Evolutionary conservation across 2,797 vertebrate species (phyloP).

Genomic region (Myiotriccus ornatus): DNA sequence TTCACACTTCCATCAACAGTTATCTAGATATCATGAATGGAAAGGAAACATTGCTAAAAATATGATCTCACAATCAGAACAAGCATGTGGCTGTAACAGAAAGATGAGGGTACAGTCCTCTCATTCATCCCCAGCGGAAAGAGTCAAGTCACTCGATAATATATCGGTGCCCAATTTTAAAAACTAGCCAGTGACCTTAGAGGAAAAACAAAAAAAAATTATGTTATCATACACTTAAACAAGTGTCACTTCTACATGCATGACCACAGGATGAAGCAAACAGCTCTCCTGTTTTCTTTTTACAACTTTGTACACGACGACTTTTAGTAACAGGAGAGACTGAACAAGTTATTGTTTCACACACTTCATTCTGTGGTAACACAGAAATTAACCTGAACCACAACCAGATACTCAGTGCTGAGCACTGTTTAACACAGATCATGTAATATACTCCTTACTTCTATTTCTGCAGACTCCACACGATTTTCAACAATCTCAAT

Average conservation of each 20-base stretch:
- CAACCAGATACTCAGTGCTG: slow-evolving; percentile 41
- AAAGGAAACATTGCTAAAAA: slow-evolving; percentile 44
- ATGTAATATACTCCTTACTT: slow-evolving; percentile 79
- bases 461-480: slow-evolving; percentile 81
- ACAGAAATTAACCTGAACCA: slow-evolving; percentile 41
- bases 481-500: slow-evolving; percentile 85
- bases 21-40: slow-evolving; percentile 27
- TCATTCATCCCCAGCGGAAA: neutral
- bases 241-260: neutral
- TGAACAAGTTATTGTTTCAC: slow-evolving; percentile 32
- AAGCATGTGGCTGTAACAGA: slow-evolving; percentile 13
- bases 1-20: slow-evolving; percentile 35
- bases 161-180: neutral
- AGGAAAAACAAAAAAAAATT: neutral
- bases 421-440: slow-evolving; percentile 66
- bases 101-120: neutral
- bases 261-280: slow-evolving; percentile 12
- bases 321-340: slow-evolving; percentile 50
- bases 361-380: slow-evolving; percentile 47
- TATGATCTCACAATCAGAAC: slow-evolving; percentile 17
- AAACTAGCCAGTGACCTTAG: neutral
- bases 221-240: neutral
- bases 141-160: neutral
- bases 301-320: slow-evolving; percentile 36
- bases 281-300: neutral